These are phyloP conservation scores for Eurystomus glaucurus DNA, from an alignment of 2,797 vertebrate genomes.

Conservation along the genomic window DNA sequence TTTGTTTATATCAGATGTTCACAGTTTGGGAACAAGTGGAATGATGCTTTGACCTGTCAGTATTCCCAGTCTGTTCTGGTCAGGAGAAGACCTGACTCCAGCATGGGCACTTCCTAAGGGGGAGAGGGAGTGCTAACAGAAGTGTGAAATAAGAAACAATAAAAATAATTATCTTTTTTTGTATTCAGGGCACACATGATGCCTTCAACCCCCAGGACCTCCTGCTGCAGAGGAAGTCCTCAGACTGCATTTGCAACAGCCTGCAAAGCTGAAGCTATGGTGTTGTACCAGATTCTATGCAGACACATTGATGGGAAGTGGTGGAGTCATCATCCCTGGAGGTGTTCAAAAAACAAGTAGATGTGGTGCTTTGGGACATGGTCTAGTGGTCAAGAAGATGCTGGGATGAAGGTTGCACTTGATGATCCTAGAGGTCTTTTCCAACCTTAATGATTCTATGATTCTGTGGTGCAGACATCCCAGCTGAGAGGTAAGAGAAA, in stretches of 20 bases:
- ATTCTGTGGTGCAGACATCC: not conserved
- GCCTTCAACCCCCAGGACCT: not conserved
- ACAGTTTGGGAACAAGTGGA: not conserved
- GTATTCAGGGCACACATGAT: not conserved
- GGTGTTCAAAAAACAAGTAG: too few relatives aligned
- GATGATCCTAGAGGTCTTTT: too few relatives aligned
- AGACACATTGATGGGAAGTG: not conserved
- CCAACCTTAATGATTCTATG: too few relatives aligned
- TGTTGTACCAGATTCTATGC: not conserved
- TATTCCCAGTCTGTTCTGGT: not conserved
- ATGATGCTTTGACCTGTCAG: not conserved
- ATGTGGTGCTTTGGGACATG: too few relatives aligned
- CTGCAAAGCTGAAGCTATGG: not conserved
- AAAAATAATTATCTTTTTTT: not conserved
- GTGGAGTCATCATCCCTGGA: too few relatives aligned
- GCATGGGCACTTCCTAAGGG: not conserved
- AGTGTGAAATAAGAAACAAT: not conserved
- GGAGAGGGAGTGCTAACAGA: not conserved
- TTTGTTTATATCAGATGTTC: not conserved
- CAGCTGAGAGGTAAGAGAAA: not conserved
- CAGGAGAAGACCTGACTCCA: not conserved
- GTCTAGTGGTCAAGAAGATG: too few relatives aligned
- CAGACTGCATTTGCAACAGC: not conserved
- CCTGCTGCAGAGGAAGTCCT: not conserved
- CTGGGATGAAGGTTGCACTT: too few relatives aligned